These are phyloP conservation scores for human DNA, from an alignment of 2,113 vertebrate species.

Conservation along the genomic window DNA sequence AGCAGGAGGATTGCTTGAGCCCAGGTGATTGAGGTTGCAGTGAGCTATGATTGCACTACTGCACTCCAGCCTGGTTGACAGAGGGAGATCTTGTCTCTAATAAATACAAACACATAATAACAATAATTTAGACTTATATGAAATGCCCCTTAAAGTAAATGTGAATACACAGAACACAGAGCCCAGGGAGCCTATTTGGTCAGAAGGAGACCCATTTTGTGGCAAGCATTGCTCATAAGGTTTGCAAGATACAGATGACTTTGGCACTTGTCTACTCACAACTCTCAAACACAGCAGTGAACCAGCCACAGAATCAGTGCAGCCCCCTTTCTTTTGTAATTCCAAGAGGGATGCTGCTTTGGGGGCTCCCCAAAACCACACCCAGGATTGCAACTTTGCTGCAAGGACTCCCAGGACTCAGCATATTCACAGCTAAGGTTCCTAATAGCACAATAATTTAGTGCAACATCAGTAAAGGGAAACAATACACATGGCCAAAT, in stretches of 20 bases:
- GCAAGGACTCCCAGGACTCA: rapidly evolving
- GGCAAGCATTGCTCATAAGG: neutral
- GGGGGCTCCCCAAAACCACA: rapidly evolving
- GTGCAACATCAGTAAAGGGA: neutral
- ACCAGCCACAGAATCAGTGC: rapidly evolving
- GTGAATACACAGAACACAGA: rapidly evolving
- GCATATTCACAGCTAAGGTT: neutral
- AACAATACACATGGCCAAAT: rapidly evolving
- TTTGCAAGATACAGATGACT: rapidly evolving
- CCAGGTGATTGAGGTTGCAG: no score
- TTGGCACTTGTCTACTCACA: neutral
- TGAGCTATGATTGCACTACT: no score
- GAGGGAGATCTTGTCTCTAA: no score
- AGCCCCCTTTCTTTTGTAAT: neutral
- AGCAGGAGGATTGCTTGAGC: no score
- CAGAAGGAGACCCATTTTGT: rapidly evolving
- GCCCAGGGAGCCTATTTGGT: rapidly evolving
- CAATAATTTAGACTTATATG: neutral
- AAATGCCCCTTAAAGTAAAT: rapidly evolving
- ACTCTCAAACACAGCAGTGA: rapidly evolving
- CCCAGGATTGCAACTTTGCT: rapidly evolving
- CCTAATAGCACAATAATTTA: rapidly evolving
- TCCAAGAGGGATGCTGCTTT: rapidly evolving
- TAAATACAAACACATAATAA: no score
- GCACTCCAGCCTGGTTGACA: no score